phyloP scores from a whole-genome alignment of 2,113 vertebrate genomes.

The Kryptolebias marmoratus region DNA sequence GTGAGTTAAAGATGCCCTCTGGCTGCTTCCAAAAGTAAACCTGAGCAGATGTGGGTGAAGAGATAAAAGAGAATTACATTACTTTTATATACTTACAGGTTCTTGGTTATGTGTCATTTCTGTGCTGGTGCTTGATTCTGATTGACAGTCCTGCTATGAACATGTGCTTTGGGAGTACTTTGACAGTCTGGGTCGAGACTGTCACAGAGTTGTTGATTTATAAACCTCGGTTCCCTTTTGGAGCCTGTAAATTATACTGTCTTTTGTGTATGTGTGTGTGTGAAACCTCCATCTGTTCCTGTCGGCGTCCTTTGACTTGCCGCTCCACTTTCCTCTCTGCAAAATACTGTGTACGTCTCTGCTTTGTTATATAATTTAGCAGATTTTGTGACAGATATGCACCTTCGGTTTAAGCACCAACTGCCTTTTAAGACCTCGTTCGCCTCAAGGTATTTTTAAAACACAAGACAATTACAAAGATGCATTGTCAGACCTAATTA shows the following conservation, averaged over 20 bases:
- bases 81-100: not conserved
- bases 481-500: constrained; percentile 7
- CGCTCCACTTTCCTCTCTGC: constrained; percentile 2
- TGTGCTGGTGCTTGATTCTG: not conserved
- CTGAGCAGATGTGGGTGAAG: not conserved
- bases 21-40: constrained; percentile 21
- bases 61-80: constrained; percentile 16
- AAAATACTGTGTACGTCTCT: constrained; percentile 13
- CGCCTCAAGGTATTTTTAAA: constrained; percentile 18
- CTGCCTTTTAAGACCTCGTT: constrained; percentile 1
- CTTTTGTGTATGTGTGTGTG: not conserved
- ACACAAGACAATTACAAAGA: too few relatives aligned
- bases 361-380: constrained; percentile 7
- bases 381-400: constrained; percentile 18
- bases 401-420: not conserved
- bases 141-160: constrained; percentile 3
- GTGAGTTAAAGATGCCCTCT: not conserved
- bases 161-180: not conserved
- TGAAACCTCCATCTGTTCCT: constrained; percentile 23
- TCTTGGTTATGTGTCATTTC: constrained; percentile 1
- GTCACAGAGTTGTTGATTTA: constrained; percentile 24
- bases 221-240: not conserved
- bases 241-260: constrained; percentile 14
- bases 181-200: not conserved
- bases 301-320: constrained; percentile 25